Evolutionary conservation across 2,797 vertebrate genomes (phyloP).

Genomic region (Vultur gryphus): DNA sequence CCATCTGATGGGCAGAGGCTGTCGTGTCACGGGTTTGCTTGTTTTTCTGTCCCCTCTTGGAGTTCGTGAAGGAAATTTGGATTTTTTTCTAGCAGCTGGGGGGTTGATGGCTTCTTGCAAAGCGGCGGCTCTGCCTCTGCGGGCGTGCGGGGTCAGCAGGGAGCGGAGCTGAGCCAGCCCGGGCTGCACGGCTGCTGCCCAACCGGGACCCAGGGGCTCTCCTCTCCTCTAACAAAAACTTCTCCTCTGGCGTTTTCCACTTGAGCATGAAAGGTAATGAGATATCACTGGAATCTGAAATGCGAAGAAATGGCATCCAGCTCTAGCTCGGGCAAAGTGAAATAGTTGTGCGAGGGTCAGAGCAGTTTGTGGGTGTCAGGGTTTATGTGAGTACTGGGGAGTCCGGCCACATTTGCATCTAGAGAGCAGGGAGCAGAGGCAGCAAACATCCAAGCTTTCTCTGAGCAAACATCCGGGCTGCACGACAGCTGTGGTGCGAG

Average conservation of each 20-base stretch:
- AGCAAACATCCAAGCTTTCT: background rate
- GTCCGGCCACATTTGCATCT: accelerated
- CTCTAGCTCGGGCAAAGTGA: background rate
- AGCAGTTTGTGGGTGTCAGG: background rate
- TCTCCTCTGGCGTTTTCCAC: background rate
- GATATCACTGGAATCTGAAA: background rate
- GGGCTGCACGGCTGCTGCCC: accelerated
- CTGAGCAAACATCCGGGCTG: background rate
- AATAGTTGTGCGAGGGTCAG: background rate
- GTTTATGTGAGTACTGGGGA: accelerated
- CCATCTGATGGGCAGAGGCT: background rate
- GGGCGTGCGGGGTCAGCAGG: accelerated
- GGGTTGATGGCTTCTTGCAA: background rate
- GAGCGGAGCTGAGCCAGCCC: accelerated
- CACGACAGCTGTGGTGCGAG: accelerated
- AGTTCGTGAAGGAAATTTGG: accelerated
- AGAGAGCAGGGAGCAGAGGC: background rate
- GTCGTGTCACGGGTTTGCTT: background rate
- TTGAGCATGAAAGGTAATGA: background rate
- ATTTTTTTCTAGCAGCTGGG: background rate
- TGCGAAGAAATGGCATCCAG: background rate
- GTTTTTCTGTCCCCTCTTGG: background rate
- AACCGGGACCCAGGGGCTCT: accelerated
- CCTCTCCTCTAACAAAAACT: background rate
- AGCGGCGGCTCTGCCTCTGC: accelerated